Conservation (phyloP, 2,888 invertebrate species). For the Rhynchonema sp. region DNA sequence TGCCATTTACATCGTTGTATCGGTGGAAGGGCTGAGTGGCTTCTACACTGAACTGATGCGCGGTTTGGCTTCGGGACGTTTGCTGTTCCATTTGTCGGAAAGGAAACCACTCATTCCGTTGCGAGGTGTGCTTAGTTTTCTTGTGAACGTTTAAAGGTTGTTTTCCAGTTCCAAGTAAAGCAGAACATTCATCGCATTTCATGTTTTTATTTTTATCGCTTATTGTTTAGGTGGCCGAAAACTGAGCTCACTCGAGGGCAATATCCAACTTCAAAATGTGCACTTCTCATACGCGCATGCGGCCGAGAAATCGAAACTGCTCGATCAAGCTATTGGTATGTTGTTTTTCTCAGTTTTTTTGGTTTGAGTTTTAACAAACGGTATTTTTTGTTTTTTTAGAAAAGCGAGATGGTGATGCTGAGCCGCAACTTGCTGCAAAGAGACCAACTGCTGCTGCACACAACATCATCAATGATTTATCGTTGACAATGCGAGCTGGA, state of each 20-base stretch:
- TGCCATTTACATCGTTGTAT: slow-evolving; percentile 65
- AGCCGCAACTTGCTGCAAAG: too few species aligned
- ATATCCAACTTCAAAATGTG: not conserved
- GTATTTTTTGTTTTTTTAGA: too few species aligned
- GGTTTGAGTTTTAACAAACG: too few species aligned
- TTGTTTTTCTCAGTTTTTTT: too few species aligned
- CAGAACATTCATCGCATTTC: too few species aligned
- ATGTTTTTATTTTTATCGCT: not conserved
- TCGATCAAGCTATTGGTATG: not conserved
- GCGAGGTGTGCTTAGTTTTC: slow-evolving; percentile 39
- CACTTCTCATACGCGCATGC: not conserved
- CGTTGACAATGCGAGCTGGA: slow-evolving; percentile 44
- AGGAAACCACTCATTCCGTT: slow-evolving; percentile 52
- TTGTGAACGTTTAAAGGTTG: too few species aligned
- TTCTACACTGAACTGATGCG: slow-evolving; percentile 79
- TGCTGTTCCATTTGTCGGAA: slow-evolving; percentile 71
- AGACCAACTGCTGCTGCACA: too few species aligned
- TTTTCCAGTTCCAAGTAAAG: too few species aligned
- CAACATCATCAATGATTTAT: slow-evolving; percentile 46
- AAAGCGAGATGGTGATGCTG: too few species aligned
- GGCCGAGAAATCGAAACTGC: too few species aligned
- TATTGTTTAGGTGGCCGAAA: not conserved
- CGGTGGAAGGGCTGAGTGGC: slow-evolving; percentile 55
- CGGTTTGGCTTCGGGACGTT: slow-evolving; percentile 65
- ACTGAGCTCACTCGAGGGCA: not conserved